phyloP scores from a whole-genome alignment of 2,113 vertebrate genomes.

The Leptosomus discolor region DNA sequence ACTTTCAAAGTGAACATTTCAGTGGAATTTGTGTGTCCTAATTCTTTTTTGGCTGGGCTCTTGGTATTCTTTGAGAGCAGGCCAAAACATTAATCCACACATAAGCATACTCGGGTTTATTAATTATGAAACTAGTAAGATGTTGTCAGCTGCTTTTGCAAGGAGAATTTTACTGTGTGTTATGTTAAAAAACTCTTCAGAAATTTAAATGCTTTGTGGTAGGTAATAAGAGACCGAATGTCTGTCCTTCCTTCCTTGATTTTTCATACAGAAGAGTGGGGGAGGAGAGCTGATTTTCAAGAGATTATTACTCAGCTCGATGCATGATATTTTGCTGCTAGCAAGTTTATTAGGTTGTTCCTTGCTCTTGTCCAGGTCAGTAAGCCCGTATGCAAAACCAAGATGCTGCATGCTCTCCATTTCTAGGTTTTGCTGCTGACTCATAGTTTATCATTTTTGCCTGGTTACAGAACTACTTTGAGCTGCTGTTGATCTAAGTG shows the following conservation, averaged over 20 bases:
- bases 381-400: neutral
- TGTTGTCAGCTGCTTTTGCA: neutral
- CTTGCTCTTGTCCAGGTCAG: neutral
- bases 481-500: neutral
- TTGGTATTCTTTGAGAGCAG: constrained; percentile 27
- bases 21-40: constrained; percentile 51
- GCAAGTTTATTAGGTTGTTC: neutral
- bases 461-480: neutral
- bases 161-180: neutral
- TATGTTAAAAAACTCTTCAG: neutral
- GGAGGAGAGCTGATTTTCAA: neutral
- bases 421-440: neutral
- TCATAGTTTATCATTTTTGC: neutral
- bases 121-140: neutral
- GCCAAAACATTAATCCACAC: neutral
- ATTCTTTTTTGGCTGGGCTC: constrained; percentile 13
- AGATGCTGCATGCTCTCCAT: neutral
- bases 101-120: neutral
- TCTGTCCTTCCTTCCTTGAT: neutral
- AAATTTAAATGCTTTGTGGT: neutral
- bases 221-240: neutral
- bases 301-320: fast-evolving
- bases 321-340: neutral
- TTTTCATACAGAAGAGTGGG: neutral
- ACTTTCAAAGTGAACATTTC: constrained; percentile 40